Base-by-base conservation (phyloP, 2,797 vertebrate species). In the Centropyge bicolor region DNA sequence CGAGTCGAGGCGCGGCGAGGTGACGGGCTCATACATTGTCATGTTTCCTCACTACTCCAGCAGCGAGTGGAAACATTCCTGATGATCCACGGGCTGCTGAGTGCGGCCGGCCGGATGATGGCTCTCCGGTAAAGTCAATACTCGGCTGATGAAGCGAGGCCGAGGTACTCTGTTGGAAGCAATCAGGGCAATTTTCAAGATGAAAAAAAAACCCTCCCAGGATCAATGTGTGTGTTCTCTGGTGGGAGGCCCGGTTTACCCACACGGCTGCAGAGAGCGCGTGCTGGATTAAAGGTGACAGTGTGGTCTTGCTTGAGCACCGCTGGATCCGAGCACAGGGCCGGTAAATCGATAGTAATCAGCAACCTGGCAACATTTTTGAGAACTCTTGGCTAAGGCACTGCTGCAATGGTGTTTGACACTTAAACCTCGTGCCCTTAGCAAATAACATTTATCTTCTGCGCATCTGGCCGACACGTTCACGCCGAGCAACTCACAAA, bases 121-220 rank as follows among this genome's bases (percentile, higher is more conserved):
- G n/a, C 12, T 49, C 48, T 69, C 41, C 40, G 0, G 49, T 54
- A 46, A 57, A 86, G 82, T 85, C 84, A 35, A 82, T 90, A 83
- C 46, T 24, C 8, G 5, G 24, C 52, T 78, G 87, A 87, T 81
- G 66, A 76, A 81, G 60, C 13, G 45, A 86, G 57, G 57, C 74
- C 27, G 48, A 64, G 74, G 52, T 12, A 45, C 80, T 70, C 70
- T 49, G 60, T 43, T 84, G 57, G 49, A 77, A 80, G 76, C 73
- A 78, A 91, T 86, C 77, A 74, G n/a, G 73, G 45, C 41, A 74
- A 82, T 83, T 86, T 89, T 65, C 62, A 71, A 69, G 69, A 87
- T 80, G 72, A 82, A 84, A 80, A 74, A 83, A 66, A n/a, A n/a
- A n/a, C n/a, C n/a, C 43, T 68, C 10, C 20, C 7, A 5, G 31